These are phyloP conservation scores for Steatocranus sp. DNA, from an alignment of 2,797 vertebrate genomes.

Conservation along the genomic window DNA sequence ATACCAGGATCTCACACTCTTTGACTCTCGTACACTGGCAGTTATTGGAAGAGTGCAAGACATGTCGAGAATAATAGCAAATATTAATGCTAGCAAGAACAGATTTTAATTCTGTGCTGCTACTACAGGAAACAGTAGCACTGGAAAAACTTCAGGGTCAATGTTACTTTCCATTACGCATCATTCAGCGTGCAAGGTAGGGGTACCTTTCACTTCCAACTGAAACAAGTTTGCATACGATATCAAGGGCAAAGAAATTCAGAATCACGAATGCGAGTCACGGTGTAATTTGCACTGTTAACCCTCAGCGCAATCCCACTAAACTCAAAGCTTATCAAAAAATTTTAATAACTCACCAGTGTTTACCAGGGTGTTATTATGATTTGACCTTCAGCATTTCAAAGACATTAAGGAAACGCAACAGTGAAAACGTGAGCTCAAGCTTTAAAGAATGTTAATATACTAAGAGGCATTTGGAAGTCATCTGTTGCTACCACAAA, in stretches of 20 bases:
- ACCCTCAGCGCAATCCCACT: not conserved
- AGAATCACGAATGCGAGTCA: not conserved
- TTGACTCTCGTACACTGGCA: not conserved
- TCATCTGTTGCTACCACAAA: conserved; percentile 6
- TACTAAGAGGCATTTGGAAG: conserved; percentile 12
- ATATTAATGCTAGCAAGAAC: not conserved
- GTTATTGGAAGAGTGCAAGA: not conserved
- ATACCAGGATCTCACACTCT: not conserved
- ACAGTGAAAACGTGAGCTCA: not conserved
- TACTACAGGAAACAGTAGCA: not conserved
- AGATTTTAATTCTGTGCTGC: not conserved
- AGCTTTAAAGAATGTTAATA: not conserved
- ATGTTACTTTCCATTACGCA: not conserved
- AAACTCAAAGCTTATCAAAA: not conserved
- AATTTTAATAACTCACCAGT: not conserved
- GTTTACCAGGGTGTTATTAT: not conserved
- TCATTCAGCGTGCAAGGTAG: not conserved
- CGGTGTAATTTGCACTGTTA: not conserved
- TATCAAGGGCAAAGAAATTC: not conserved
- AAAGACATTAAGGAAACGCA: not conserved
- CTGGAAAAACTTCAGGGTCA: not conserved
- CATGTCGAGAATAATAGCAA: not conserved
- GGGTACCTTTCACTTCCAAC: not conserved
- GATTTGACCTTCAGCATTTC: not conserved
- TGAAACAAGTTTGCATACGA: not conserved